Evolutionary conservation across 2,113 vertebrate species (phyloP).

Genomic region (Andinoacara biseriatus): DNA sequence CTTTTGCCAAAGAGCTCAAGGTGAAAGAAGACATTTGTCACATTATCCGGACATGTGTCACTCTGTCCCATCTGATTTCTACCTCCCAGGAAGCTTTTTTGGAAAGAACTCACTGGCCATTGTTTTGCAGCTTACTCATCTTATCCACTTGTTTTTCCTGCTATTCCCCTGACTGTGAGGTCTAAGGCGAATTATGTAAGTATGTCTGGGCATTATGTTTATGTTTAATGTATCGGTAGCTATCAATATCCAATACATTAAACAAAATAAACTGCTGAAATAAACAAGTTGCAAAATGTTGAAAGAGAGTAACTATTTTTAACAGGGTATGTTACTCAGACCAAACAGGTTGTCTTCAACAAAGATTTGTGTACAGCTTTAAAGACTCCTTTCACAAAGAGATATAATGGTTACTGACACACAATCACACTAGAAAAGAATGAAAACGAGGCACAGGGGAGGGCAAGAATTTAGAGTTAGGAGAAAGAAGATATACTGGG

Average conservation of each 20-base stretch:
- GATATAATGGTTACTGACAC: slow-evolving; percentile 32
- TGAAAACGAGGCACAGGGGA: slow-evolving; percentile 22
- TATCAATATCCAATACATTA: no score
- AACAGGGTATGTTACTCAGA: neutral
- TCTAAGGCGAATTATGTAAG: slow-evolving; percentile 9
- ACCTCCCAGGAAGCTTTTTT: slow-evolving; percentile 17
- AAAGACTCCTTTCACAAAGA: slow-evolving; percentile 4
- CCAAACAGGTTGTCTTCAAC: neutral
- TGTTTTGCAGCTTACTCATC: slow-evolving; percentile 18
- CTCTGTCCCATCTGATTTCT: neutral
- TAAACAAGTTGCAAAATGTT: no score
- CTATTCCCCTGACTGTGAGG: slow-evolving; percentile 33
- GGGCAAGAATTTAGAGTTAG: slow-evolving; percentile 24
- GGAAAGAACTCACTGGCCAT: neutral
- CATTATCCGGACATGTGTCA: slow-evolving; percentile 58
- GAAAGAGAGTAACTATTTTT: neutral
- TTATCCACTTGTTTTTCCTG: slow-evolving; percentile 22
- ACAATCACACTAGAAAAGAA: slow-evolving; percentile 43
- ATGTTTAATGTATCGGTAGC: no score
- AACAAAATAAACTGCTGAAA: no score
- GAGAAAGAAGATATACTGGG: slow-evolving; percentile 69
- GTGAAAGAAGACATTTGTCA: slow-evolving; percentile 67
- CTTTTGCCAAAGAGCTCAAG: slow-evolving; percentile 51
- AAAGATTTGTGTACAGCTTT: neutral
- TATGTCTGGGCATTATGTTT: neutral